Evolutionary conservation across 2,888 invertebrate genomes (phyloP).

Genomic region (Cyrtodaria siliqua): DNA sequence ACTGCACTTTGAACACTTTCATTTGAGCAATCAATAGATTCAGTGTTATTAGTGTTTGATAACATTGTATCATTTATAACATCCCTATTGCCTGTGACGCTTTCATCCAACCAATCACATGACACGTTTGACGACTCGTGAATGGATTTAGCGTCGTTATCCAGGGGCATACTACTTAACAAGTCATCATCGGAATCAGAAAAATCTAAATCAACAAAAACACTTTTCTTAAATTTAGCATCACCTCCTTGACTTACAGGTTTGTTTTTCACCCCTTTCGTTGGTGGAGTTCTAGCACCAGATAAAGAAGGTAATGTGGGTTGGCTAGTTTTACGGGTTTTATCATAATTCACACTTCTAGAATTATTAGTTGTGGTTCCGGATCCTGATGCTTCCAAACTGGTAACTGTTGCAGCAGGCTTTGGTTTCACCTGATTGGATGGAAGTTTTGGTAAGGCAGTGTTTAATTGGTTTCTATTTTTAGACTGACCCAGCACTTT

Average conservation of each 20-base stretch:
- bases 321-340: neutral
- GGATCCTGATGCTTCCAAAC: neutral
- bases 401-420: constrained; percentile 20
- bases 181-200: constrained; percentile 63
- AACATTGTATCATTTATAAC: too few relatives aligned
- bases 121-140: neutral
- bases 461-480: neutral
- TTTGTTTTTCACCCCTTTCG: constrained; percentile 30
- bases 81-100: neutral
- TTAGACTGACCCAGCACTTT: constrained; percentile 55
- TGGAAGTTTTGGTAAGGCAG: neutral
- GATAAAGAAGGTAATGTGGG: constrained; percentile 17
- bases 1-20: neutral
- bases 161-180: constrained; percentile 14
- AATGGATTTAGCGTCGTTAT: neutral
- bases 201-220: constrained; percentile 39
- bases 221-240: constrained; percentile 34
- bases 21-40: too few relatives aligned
- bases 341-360: neutral
- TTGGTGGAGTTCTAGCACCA: constrained; percentile 38
- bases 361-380: neutral
- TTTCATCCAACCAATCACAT: neutral
- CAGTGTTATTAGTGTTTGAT: too few relatives aligned
- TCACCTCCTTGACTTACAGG: constrained; percentile 49
- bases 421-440: neutral